Conservation (phyloP, 1,140 invertebrate species). For the Neodiprion fabricii region DNA sequence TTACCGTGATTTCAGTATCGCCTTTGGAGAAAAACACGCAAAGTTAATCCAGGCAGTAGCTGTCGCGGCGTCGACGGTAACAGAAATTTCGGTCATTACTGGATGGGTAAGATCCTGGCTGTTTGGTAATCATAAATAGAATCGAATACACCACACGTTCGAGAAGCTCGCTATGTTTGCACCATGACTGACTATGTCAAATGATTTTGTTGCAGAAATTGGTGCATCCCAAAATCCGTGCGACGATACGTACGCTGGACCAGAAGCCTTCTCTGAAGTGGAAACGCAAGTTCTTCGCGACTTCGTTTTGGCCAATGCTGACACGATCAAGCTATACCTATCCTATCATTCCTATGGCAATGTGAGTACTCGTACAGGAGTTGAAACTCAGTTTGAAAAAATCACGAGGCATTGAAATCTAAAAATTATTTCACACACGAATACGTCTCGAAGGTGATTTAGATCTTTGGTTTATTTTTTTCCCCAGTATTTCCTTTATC, state of each 20-base stretch:
- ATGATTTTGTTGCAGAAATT: slow-evolving; percentile 36
- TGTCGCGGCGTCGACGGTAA: slow-evolving; percentile 72
- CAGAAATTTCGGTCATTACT: slow-evolving; percentile 73
- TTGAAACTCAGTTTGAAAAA: not conserved
- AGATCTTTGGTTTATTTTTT: too few relatives aligned
- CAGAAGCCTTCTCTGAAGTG: slow-evolving; percentile 74
- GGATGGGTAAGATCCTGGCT: slow-evolving; percentile 55
- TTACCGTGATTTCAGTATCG: slow-evolving; percentile 61
- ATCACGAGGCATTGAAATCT: not conserved
- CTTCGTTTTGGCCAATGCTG: slow-evolving; percentile 60
- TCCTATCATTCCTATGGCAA: slow-evolving; percentile 74
- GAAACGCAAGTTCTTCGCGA: slow-evolving; percentile 70
- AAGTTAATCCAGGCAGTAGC: slow-evolving; percentile 38
- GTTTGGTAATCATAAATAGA: not conserved
- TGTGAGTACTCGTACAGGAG: slow-evolving; percentile 26
- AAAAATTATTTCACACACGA: not conserved
- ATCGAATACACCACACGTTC: not conserved
- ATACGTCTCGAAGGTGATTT: too few relatives aligned
- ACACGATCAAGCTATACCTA: slow-evolving; percentile 69
- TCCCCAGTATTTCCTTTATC: slow-evolving; percentile 65
- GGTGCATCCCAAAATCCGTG: slow-evolving; percentile 73
- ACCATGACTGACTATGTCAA: not conserved
- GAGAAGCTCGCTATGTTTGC: too few relatives aligned
- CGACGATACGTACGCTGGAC: slow-evolving; percentile 74
- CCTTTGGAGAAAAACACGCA: slow-evolving; percentile 72